Conservation (phyloP, 2,888 invertebrate species). For the Siphlonurus alternatus region DNA sequence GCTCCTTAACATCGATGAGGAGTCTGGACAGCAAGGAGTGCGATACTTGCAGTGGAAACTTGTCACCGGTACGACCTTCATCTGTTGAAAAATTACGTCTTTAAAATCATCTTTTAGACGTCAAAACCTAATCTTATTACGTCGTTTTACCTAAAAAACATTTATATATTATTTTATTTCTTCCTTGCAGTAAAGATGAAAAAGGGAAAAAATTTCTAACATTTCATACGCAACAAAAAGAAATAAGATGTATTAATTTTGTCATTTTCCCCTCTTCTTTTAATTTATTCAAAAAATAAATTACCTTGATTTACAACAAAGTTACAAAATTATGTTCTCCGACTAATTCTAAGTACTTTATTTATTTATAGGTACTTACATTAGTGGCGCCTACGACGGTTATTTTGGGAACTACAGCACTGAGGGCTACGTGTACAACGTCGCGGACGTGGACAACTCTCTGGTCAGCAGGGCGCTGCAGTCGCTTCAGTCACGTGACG, state of each 20-base stretch:
- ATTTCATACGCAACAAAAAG: no score
- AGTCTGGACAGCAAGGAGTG: background rate
- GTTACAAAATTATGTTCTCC: background rate
- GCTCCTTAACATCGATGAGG: background rate
- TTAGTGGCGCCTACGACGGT: background rate
- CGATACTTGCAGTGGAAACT: background rate
- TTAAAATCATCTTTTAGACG: no score
- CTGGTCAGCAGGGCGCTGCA: background rate
- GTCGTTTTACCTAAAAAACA: no score
- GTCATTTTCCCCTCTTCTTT: no score
- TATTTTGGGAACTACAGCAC: background rate
- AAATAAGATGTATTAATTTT: no score
- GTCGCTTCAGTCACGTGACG: background rate
- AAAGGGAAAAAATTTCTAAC: no score
- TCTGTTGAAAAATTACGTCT: no score
- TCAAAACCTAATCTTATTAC: no score
- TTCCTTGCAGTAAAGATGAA: no score
- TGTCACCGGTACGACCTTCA: background rate
- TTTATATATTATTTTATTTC: no score
- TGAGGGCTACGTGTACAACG: background rate
- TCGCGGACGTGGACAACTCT: background rate
- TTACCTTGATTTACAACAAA: background rate
- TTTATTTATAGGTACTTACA: background rate
- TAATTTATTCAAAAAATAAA: background rate
- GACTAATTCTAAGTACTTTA: no score